Conservation (phyloP, 2,113 vertebrate species). For the Amphiprion ocellaris region DNA sequence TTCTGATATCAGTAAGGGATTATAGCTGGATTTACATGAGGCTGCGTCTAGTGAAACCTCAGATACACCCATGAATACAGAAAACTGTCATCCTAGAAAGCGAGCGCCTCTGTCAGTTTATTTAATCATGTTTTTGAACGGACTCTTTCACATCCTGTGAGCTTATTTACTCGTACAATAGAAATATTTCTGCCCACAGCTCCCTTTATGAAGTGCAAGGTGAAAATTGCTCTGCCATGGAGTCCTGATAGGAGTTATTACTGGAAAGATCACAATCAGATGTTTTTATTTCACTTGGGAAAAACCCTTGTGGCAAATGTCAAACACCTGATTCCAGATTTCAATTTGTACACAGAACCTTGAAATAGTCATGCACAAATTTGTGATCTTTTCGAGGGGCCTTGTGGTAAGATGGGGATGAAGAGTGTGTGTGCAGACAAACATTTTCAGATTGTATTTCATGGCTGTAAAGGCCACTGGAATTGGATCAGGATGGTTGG, state of each 20-base stretch:
- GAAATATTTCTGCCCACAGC: constrained; percentile 17
- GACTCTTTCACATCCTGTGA: not conserved
- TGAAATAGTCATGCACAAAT: constrained; percentile 24
- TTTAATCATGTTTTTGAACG: not conserved
- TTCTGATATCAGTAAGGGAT: constrained; percentile 4
- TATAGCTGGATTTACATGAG: not conserved
- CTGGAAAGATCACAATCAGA: constrained; percentile 46
- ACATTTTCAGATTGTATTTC: constrained; percentile 12
- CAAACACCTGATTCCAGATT: constrained; percentile 49
- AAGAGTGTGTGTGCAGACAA: not conserved
- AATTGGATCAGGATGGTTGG: constrained; percentile 9
- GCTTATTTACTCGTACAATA: constrained; percentile 26
- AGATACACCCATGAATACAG: not conserved
- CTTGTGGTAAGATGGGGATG: not conserved
- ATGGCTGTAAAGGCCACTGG: constrained; percentile 7
- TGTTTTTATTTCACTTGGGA: constrained; percentile 35
- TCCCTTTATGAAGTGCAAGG: constrained; percentile 28
- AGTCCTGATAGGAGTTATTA: constrained; percentile 45
- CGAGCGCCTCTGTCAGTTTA: not conserved
- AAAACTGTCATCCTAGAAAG: not conserved
- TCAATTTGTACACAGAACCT: constrained; percentile 28
- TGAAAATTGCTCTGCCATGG: constrained; percentile 39
- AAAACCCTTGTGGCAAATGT: constrained; percentile 39
- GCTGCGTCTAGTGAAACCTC: not conserved
- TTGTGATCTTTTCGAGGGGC: constrained; percentile 28